These are phyloP conservation scores for Rhopalosiphum maidis DNA, from an alignment of 1,140 invertebrate genomes.

Conservation along the genomic window DNA sequence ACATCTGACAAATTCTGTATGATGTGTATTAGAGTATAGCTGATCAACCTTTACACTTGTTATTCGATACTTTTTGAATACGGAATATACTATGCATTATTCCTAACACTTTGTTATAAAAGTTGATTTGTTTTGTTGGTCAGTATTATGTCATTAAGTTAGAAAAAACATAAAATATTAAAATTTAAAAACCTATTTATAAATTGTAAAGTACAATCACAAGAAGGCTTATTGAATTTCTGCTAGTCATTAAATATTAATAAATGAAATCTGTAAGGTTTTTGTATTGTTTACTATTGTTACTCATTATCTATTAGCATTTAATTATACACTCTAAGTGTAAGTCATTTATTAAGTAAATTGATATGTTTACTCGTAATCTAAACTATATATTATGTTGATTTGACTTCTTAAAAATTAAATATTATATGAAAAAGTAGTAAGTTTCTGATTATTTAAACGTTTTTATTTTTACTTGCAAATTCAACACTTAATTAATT, in stretches of 20 bases:
- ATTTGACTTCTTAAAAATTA: background rate
- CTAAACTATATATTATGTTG: background rate
- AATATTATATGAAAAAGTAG: background rate
- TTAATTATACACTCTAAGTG: background rate
- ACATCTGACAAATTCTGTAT: background rate
- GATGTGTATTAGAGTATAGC: background rate
- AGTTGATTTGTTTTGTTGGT: background rate
- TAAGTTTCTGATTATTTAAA: background rate
- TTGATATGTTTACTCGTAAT: background rate
- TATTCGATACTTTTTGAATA: background rate
- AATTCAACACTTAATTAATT: background rate
- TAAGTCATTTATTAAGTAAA: background rate
- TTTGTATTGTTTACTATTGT: slow-evolving; percentile 5
- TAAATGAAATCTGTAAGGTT: background rate
- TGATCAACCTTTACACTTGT: background rate
- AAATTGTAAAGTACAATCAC: slow-evolving; percentile 29
- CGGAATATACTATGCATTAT: background rate
- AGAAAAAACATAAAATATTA: background rate
- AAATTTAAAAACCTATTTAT: background rate
- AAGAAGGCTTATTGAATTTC: background rate
- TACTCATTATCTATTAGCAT: slow-evolving; percentile 1
- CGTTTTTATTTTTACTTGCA: background rate
- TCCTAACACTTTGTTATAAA: background rate
- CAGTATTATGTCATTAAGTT: background rate
- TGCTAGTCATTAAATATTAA: background rate